A percentile compares a stretch with the other conserved stretches of the same genome.
phyloP scores from a whole-genome alignment of 2,888 invertebrate genomes.

The Beris morrisii region DNA sequence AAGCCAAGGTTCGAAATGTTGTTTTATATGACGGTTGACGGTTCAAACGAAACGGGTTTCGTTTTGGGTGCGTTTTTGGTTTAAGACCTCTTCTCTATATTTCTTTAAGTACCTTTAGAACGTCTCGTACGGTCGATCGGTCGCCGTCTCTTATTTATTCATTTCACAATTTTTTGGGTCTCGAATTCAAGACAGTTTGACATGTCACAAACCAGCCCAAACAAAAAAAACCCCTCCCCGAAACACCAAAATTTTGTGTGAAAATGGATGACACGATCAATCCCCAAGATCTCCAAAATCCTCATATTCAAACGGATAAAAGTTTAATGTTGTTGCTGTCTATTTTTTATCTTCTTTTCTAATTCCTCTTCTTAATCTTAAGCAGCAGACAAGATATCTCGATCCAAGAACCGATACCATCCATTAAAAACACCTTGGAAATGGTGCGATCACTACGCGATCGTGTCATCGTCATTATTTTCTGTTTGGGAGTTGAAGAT shows the following conservation, averaged over 20 bases:
- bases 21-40: too few relatives aligned
- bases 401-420: conserved; percentile 33
- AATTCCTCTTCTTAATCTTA: conserved; percentile 24
- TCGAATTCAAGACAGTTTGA: conserved; percentile 22
- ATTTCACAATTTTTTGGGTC: too few relatives aligned
- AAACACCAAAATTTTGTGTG: conserved; percentile 31
- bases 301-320: too few relatives aligned
- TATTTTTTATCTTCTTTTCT: conserved; percentile 16
- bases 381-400: conserved; percentile 21
- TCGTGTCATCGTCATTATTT: too few relatives aligned
- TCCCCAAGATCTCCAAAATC: conserved; percentile 2
- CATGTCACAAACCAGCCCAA: conserved; percentile 33
- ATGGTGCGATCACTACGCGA: conserved; percentile 35
- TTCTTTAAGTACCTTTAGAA: too few relatives aligned
- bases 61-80: too few relatives aligned
- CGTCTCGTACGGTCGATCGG: too few relatives aligned
- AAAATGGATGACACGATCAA: conserved; percentile 36
- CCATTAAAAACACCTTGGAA: conserved; percentile 35
- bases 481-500: too few relatives aligned
- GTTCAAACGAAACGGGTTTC: too few relatives aligned
- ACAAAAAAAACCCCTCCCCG: not conserved
- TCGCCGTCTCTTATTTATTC: too few relatives aligned
- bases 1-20: too few relatives aligned
- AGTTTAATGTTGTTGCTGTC: not conserved
- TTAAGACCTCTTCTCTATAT: too few relatives aligned